Percentiles rank a stretch among this genome's conserved stretches.
Evolutionary conservation across 2,888 invertebrate species (phyloP).

Genomic region (Dermolepida albohirtum): DNA sequence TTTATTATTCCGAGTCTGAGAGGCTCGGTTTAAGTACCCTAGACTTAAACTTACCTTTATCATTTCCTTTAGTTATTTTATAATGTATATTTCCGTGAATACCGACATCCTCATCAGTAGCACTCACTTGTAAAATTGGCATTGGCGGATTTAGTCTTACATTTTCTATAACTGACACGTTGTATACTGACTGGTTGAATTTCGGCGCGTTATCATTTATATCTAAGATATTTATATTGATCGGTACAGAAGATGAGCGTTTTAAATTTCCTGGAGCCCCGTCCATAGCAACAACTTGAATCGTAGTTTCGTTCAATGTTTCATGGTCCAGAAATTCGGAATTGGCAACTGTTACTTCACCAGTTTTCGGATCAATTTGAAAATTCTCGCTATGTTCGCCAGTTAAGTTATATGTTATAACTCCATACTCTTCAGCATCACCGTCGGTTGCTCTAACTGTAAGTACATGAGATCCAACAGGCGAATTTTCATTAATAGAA

Average conservation of each 20-base stretch:
- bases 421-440: conserved; percentile 83
- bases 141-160: conserved; percentile 83
- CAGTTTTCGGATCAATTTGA: conserved; percentile 76
- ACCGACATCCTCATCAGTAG: conserved; percentile 85
- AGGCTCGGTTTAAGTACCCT: too few relatives aligned
- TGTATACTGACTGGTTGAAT: conserved; percentile 82
- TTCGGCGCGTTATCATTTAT: conserved; percentile 91
- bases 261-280: conserved; percentile 78
- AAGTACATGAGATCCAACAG: conserved; percentile 77
- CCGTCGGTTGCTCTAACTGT: conserved; percentile 81
- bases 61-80: conserved; percentile 76
- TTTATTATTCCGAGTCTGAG: too few relatives aligned
- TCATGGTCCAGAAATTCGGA: conserved; percentile 85
- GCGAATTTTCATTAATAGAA: conserved; percentile 80
- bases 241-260: conserved; percentile 80
- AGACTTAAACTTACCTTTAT: conserved; percentile 67
- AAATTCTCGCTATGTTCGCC: conserved; percentile 83
- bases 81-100: conserved; percentile 82
- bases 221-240: conserved; percentile 82
- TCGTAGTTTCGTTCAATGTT: conserved; percentile 73
- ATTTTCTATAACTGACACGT: conserved; percentile 86
- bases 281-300: conserved; percentile 86
- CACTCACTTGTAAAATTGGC: conserved; percentile 83
- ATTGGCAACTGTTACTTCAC: conserved; percentile 81
- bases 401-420: conserved; percentile 80